Conservation (phyloP, 2,888 invertebrate species). For the Xestia ashworthii region DNA sequence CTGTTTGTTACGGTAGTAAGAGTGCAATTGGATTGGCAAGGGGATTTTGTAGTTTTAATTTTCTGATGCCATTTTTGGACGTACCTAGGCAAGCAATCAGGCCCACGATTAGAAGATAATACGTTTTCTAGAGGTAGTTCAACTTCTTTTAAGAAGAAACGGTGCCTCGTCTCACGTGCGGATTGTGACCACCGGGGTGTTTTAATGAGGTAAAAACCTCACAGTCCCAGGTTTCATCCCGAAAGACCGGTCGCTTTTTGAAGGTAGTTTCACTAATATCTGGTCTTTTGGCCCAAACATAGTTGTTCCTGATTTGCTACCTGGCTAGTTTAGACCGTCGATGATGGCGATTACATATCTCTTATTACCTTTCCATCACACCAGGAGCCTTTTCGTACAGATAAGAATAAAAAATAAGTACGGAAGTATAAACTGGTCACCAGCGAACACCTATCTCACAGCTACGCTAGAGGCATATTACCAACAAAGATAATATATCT, state of each 20-base stretch:
- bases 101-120: background rate
- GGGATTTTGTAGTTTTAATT: background rate
- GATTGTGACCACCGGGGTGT: too few relatives aligned
- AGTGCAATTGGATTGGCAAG: constrained; percentile 2
- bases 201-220: too few relatives aligned
- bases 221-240: too few relatives aligned
- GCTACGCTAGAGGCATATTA: background rate
- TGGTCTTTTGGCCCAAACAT: background rate
- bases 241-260: too few relatives aligned
- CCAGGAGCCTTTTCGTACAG: background rate
- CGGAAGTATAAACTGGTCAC: background rate
- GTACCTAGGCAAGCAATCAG: background rate
- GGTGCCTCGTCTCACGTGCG: too few relatives aligned
- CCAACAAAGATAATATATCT: constrained; percentile 4
- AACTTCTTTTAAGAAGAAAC: background rate
- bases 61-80: background rate
- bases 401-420: background rate
- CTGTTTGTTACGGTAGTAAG: constrained; percentile 28
- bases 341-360: background rate
- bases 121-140: background rate
- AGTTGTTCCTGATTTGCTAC: background rate
- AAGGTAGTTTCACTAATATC: too few relatives aligned
- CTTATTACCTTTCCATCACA: background rate
- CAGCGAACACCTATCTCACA: background rate
- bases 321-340: background rate